Conservation (phyloP, 23 tunicate species). For the Trididemnum clinides region DNA sequence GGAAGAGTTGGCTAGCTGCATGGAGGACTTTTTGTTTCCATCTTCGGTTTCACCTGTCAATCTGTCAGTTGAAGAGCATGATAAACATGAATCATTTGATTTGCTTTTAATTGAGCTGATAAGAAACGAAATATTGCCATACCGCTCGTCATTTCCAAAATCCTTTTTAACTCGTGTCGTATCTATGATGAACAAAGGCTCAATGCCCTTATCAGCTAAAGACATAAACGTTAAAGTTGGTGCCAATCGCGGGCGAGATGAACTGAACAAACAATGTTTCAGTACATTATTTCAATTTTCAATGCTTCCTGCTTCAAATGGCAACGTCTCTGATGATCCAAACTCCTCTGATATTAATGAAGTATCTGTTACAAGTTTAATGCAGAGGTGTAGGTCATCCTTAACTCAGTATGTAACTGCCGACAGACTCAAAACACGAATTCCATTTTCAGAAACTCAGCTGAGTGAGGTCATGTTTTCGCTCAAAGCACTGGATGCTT, state of each 20-base stretch:
- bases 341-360: conserved; percentile 59
- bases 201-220: conserved; percentile 29
- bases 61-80: conserved; percentile 64
- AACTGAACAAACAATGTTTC: conserved; percentile 77
- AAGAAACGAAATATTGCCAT: conserved; percentile 74
- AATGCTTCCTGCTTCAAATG: conserved; percentile 41
- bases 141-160: conserved; percentile 73
- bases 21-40: conserved; percentile 86
- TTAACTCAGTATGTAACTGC: conserved; percentile 59
- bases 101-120: conserved; percentile 68
- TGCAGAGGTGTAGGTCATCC: conserved; percentile 64
- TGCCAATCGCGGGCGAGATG: conserved; percentile 51
- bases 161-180: conserved; percentile 55
- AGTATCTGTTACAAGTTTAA: conserved; percentile 58
- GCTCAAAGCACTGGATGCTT: conserved; percentile 68
- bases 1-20: conserved; percentile 82
- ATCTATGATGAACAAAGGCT: conserved; percentile 78
- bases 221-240: conserved; percentile 52
- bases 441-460: conserved; percentile 70
- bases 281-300: conserved; percentile 82
- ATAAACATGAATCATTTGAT: conserved; percentile 68
- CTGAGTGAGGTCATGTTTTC: conserved; percentile 62
- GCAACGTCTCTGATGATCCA: conserved; percentile 26
- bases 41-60: conserved; percentile 33
- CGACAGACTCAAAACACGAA: conserved; percentile 67